A percentile compares a stretch with the other conserved stretches of the same genome.
phyloP scores from a whole-genome alignment of 2,888 invertebrate species.

The Patella caerulea region DNA sequence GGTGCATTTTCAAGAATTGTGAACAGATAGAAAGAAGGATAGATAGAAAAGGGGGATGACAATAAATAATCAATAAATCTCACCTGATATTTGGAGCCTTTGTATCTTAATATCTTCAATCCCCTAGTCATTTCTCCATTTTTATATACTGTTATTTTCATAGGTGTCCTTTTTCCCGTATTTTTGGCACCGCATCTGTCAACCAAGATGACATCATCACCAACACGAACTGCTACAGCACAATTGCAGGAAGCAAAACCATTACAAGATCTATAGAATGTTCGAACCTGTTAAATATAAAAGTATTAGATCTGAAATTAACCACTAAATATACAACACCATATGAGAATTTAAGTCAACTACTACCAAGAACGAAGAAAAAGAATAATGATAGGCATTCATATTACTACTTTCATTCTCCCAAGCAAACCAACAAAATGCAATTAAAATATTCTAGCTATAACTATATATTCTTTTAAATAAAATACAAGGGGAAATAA shows the following conservation, averaged over 20 bases:
- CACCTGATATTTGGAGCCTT: slow-evolving; percentile 42
- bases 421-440: no score
- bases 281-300: slow-evolving; percentile 35
- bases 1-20: no score
- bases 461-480: no score
- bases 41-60: background rate
- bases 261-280: slow-evolving; percentile 38
- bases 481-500: no score
- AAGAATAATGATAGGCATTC: no score
- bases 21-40: background rate
- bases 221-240: slow-evolving; percentile 40
- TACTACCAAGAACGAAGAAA: no score
- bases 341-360: no score
- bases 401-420: no score
- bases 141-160: slow-evolving; percentile 36
- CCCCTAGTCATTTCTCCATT: slow-evolving; percentile 43
- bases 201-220: slow-evolving; percentile 44
- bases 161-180: slow-evolving; percentile 21
- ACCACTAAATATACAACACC: no score
- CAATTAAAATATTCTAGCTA: no score
- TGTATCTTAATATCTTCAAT: slow-evolving; percentile 34
- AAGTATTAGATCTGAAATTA: background rate
- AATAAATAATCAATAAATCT: slow-evolving; percentile 23
- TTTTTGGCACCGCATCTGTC: slow-evolving; percentile 39
- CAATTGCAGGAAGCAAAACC: slow-evolving; percentile 44